Evolutionary conservation across 2,888 invertebrate species (phyloP), one percentile per base, ranked within the genome.

Genomic region (Metellina segmentata): DNA sequence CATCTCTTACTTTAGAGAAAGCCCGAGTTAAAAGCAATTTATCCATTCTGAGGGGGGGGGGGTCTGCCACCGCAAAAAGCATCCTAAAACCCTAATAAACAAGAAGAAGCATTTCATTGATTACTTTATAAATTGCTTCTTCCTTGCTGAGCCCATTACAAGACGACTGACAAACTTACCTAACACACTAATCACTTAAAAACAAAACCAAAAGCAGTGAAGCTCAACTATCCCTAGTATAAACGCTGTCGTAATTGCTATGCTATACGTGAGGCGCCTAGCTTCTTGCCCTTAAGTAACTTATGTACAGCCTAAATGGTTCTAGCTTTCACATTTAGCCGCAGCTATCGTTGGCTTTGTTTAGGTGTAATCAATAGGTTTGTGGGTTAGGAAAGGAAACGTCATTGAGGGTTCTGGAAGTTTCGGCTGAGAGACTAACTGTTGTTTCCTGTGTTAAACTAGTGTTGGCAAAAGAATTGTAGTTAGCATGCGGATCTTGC

Each of bases 141-240:
- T 91, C 86, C 72, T 87, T 91, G 78, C 78, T 82, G 91, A 91
- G 87, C 86, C 91, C 91, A 91, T 91, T 88, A 91, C 83, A 87
- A 82, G 91, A 86, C 87, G 86, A 91, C 91, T 91, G 91, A 91
- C 91, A 91, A 91, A 91, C 91, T 91, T 87, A 88, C 91, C 87
- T 91, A 91, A 87, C 91, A 82, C 91, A 91, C 91, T 91, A 91
- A 91, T 91, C 91, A 91, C 91, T 91, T 91, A 91, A 91, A 91
- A 91, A 91, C 87, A 91, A 91, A 91, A 91, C 77, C 91, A 86
- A 91, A 86, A 91, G 74, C 74, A 81, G 61, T 72, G 86, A 81
- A 82, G 90, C 90, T 91, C 90, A 91, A 91, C 90, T 86, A 86
- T 81, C 86, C 90, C 82, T 83, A 77, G 91, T 91, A 91, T 87